A percentile compares a stretch with the other conserved stretches of the same genome.
These are phyloP conservation scores for Tanytarsus gracilentus DNA, from an alignment of 2,888 invertebrate species.

Conservation along the genomic window DNA sequence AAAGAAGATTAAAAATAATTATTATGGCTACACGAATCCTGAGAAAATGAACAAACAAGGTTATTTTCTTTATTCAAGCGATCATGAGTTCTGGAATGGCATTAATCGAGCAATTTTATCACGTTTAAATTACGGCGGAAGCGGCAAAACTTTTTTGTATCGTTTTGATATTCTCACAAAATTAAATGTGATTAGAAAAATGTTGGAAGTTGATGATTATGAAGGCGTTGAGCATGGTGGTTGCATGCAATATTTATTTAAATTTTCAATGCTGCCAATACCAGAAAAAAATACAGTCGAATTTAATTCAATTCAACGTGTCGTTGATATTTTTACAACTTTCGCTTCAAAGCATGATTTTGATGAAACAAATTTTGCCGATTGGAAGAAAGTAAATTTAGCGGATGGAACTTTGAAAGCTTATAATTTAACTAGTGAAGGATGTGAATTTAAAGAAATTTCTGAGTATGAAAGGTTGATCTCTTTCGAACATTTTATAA, in stretches of 20 bases:
- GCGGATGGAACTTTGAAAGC: too few relatives aligned
- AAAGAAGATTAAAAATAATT: not conserved
- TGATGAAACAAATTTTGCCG: too few relatives aligned
- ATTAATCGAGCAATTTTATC: conserved; percentile 36
- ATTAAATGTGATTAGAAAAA: conserved; percentile 2
- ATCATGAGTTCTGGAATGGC: conserved; percentile 40
- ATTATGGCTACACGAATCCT: not conserved
- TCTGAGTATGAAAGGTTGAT: too few relatives aligned
- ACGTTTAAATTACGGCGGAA: conserved; percentile 34
- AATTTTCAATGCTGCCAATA: not conserved
- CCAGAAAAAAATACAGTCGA: conserved; percentile 6
- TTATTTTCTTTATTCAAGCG: conserved; percentile 35
- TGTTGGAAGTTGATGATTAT: conserved; percentile 30
- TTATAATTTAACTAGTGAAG: too few relatives aligned
- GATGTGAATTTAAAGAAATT: too few relatives aligned
- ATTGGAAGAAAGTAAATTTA: too few relatives aligned
- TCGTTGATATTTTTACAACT: conserved; percentile 32
- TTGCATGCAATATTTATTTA: not conserved
- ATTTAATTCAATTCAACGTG: not conserved
- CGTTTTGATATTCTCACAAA: conserved; percentile 40
- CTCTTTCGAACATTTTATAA: too few relatives aligned
- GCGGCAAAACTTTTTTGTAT: conserved; percentile 39
- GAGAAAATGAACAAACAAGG: not conserved
- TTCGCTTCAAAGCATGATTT: too few relatives aligned
- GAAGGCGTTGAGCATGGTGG: conserved; percentile 37